These are phyloP conservation scores for Bothrops jararaca DNA, from an alignment of 2,113 vertebrate species.

Conservation along the genomic window DNA sequence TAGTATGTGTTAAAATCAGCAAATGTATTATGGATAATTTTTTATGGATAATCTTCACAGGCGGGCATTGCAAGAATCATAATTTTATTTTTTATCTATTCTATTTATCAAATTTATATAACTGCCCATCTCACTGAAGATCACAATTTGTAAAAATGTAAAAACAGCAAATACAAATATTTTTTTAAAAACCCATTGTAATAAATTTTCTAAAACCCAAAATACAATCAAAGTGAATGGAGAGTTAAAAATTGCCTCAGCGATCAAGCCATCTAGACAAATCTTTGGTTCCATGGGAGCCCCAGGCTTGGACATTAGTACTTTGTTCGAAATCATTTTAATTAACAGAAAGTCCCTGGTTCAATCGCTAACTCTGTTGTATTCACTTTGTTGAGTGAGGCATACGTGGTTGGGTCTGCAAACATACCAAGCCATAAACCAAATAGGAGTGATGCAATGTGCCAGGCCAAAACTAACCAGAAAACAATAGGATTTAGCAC, in stretches of 20 bases:
- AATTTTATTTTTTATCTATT: neutral
- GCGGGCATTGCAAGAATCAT: neutral
- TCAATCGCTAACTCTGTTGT: neutral
- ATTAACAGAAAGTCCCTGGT: neutral
- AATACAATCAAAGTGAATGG: neutral
- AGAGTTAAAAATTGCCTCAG: neutral
- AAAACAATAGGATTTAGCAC: neutral
- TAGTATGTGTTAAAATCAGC: neutral
- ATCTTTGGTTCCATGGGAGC: neutral
- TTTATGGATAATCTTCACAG: neutral
- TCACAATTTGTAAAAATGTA: neutral
- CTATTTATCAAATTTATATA: neutral
- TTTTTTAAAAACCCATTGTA: neutral
- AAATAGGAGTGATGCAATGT: neutral
- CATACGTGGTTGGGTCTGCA: neutral
- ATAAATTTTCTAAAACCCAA: neutral
- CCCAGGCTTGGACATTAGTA: neutral
- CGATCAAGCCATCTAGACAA: neutral
- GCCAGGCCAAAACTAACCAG: neutral
- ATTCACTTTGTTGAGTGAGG: neutral
- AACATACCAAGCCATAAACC: neutral
- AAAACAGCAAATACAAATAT: neutral
- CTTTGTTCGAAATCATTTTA: neutral
- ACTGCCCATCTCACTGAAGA: neutral
- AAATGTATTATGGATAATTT: neutral